Conservation (phyloP, 2,113 vertebrate genomes). For the Zingel zingel region DNA sequence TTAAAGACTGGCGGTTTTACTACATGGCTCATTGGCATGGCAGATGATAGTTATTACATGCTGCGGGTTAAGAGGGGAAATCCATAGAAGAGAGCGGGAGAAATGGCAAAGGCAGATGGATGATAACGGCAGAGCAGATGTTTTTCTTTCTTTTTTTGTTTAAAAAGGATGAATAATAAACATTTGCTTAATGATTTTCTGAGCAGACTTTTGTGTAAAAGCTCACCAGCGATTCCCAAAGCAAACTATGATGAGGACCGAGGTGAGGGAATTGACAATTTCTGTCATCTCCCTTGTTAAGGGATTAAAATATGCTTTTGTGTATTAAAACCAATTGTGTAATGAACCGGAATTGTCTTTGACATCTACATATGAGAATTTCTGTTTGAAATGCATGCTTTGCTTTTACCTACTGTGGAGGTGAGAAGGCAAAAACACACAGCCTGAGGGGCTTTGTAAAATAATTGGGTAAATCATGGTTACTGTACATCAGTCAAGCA, state of each 20-base stretch:
- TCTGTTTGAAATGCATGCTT: conserved; percentile 20
- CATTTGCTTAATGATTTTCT: conserved; percentile 57
- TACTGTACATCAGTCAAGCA: conserved; percentile 14
- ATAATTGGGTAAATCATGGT: conserved; percentile 35
- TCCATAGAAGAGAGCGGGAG: conserved; percentile 5
- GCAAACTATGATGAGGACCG: background rate
- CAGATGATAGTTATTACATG: conserved; percentile 73
- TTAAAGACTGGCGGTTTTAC: conserved; percentile 61
- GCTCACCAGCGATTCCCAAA: conserved; percentile 1
- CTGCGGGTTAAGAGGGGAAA: conserved; percentile 57
- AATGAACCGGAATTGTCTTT: background rate
- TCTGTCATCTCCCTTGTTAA: conserved; percentile 39
- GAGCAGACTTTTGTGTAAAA: conserved; percentile 49
- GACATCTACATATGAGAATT: conserved; percentile 17
- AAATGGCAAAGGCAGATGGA: conserved; percentile 64
- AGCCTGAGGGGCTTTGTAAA: conserved; percentile 29
- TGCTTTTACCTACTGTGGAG: conserved; percentile 14
- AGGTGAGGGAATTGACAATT: background rate
- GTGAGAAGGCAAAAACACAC: conserved; percentile 13
- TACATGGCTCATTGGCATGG: conserved; percentile 72
- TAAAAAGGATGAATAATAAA: conserved; percentile 51
- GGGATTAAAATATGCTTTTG: conserved; percentile 8
- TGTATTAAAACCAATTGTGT: background rate
- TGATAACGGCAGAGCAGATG: conserved; percentile 66
- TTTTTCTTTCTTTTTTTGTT: conserved; percentile 14